phyloP scores from a whole-genome alignment of 2,113 vertebrate genomes.

The Anolis sagrei region DNA sequence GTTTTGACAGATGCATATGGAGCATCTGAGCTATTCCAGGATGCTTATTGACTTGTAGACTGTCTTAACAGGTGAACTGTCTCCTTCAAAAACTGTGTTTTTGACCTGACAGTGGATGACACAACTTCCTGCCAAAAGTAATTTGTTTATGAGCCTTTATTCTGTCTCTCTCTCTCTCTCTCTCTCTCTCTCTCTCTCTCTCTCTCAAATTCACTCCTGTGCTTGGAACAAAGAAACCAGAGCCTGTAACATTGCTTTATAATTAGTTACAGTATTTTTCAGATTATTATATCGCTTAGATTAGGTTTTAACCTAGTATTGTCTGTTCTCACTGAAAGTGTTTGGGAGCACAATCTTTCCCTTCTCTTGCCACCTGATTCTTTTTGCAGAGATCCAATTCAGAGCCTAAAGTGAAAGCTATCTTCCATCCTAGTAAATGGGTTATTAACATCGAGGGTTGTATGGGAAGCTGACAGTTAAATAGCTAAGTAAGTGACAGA shows the following conservation, averaged over 20 bases:
- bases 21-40: no score
- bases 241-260: neutral
- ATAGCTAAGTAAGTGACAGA: neutral
- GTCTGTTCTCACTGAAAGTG: neutral
- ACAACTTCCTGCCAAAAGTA: neutral
- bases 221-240: neutral
- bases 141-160: neutral
- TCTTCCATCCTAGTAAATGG: neutral
- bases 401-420: neutral
- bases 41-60: neutral
- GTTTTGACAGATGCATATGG: neutral
- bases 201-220: neutral
- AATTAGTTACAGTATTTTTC: neutral
- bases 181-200: neutral
- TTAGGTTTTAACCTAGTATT: neutral
- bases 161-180: neutral
- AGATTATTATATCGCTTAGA: no score
- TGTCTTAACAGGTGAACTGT: neutral
- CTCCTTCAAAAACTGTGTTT: neutral
- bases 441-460: neutral
- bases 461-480: neutral
- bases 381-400: neutral
- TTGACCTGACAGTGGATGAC: neutral
- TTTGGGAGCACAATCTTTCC: neutral
- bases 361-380: neutral